These are phyloP conservation scores for Aporrectodea caliginosa DNA, from an alignment of 1,140 invertebrate species.

Conservation along the genomic window DNA sequence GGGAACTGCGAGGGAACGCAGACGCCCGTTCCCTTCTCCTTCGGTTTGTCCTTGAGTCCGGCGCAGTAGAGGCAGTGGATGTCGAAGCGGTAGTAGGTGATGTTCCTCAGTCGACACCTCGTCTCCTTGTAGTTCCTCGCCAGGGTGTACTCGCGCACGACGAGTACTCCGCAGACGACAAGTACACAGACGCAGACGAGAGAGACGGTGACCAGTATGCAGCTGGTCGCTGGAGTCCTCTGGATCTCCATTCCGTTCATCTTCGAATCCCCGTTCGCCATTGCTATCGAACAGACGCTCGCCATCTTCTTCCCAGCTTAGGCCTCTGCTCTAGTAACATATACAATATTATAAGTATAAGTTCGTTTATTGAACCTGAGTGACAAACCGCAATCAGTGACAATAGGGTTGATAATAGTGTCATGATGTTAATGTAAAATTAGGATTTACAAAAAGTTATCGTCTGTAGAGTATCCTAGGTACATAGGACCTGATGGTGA, in stretches of 20 bases:
- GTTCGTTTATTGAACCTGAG: no score
- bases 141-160: constrained; percentile 30
- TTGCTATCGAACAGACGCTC: constrained; percentile 17
- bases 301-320: no score
- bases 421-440: no score
- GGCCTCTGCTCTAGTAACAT: no score
- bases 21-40: constrained; percentile 28
- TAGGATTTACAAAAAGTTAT: no score
- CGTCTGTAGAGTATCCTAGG: no score
- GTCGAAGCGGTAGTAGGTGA: constrained; percentile 26
- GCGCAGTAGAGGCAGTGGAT: constrained; percentile 27
- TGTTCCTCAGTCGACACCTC: constrained; percentile 26
- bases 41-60: constrained; percentile 26
- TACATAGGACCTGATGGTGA: no score
- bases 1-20: constrained; percentile 27
- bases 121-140: constrained; percentile 19
- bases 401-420: no score
- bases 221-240: constrained; percentile 21
- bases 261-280: constrained; percentile 22
- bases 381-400: no score
- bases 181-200: constrained; percentile 27
- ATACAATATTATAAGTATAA: no score
- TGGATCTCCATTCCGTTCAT: constrained; percentile 10
- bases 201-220: constrained; percentile 31
- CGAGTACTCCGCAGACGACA: constrained; percentile 31